Conservation (phyloP, 2,888 invertebrate species). For the Apamea anceps region DNA sequence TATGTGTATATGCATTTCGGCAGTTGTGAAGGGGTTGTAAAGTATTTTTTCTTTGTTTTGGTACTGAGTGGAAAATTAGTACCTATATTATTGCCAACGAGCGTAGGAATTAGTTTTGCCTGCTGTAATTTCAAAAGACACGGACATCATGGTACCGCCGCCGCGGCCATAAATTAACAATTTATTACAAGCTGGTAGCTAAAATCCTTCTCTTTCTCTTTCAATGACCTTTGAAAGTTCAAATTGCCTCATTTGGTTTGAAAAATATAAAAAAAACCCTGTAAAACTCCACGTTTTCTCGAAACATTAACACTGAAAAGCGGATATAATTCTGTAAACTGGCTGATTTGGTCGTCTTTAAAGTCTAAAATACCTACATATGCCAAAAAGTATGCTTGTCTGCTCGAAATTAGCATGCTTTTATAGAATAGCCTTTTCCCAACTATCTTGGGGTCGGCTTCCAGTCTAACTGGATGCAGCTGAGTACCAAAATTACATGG, state of each 20-base stretch:
- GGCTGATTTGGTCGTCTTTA: too few relatives aligned
- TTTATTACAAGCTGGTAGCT: not conserved
- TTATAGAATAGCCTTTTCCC: not conserved
- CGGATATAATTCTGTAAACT: not conserved
- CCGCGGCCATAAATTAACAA: not conserved
- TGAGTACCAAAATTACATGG: not conserved
- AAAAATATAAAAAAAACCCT: not conserved
- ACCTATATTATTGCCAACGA: not conserved
- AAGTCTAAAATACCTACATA: too few relatives aligned
- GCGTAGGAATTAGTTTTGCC: not conserved
- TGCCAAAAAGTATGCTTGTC: not conserved
- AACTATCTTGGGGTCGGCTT: too few relatives aligned
- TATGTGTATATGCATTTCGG: slow-evolving; percentile 38
- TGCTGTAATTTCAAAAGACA: not conserved
- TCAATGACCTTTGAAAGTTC: not conserved
- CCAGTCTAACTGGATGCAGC: too few relatives aligned
- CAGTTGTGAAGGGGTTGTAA: slow-evolving; percentile 40
- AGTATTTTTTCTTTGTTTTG: slow-evolving; percentile 13
- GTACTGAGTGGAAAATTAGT: slow-evolving; percentile 24
- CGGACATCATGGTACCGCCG: not conserved
- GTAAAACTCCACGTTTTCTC: not conserved
- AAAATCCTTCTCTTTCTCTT: not conserved
- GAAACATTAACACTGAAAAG: not conserved
- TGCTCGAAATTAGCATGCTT: not conserved
- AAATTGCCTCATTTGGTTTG: not conserved